phyloP scores from a whole-genome alignment of 2,888 invertebrate genomes.

The Synergus laeviventris region DNA sequence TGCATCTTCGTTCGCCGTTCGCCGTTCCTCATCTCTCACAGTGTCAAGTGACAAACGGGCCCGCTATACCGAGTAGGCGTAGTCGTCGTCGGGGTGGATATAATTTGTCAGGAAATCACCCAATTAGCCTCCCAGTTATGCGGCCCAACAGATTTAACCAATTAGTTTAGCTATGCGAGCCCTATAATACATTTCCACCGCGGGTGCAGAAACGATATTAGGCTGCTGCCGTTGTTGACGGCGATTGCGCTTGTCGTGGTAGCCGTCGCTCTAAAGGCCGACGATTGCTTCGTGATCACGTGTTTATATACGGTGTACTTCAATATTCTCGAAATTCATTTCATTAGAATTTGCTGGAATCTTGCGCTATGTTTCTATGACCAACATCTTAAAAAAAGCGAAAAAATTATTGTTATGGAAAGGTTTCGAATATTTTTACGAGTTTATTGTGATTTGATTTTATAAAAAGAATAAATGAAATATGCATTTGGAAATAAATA shows the following conservation, averaged over 20 bases:
- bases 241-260: constrained; percentile 4
- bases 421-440: too few species aligned
- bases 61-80: constrained; percentile 71
- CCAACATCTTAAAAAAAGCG: too few species aligned
- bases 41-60: constrained; percentile 76
- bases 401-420: too few species aligned
- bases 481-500: too few species aligned
- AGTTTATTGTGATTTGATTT: too few species aligned
- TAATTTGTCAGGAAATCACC: constrained; percentile 77
- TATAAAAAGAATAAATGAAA: too few species aligned
- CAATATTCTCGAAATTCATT: neutral
- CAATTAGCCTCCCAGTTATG: constrained; percentile 76
- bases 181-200: constrained; percentile 73
- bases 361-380: too few species aligned
- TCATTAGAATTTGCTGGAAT: too few species aligned
- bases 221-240: constrained; percentile 14
- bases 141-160: constrained; percentile 76
- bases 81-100: constrained; percentile 73
- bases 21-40: constrained; percentile 64
- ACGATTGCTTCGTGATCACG: neutral
- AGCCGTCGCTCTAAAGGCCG: neutral
- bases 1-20: constrained; percentile 52
- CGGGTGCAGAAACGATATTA: constrained; percentile 53
- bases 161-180: constrained; percentile 76
- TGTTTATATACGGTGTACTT: neutral